Percentiles rank a stretch among this genome's conserved stretches.
These are phyloP conservation scores for Drosophila villosipedis DNA, from an alignment of 2,888 invertebrate species.

Conservation along the genomic window DNA sequence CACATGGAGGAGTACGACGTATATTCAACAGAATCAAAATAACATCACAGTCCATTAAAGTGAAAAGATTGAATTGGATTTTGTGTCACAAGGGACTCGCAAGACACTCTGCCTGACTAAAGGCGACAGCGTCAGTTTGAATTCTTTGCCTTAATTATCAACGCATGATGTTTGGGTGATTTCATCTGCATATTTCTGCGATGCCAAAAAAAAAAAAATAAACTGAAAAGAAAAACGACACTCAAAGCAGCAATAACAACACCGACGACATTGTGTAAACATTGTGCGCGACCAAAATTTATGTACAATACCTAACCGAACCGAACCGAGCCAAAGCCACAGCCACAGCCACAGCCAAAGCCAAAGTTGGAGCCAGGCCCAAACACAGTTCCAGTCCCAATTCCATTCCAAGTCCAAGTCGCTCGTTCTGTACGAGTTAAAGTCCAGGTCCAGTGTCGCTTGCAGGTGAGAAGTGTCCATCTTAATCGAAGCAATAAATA, in stretches of 20 bases:
- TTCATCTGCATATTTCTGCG: constrained; percentile 75
- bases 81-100: constrained; percentile 53
- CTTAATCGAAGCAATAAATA: constrained; percentile 82
- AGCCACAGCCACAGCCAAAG: constrained; percentile 13
- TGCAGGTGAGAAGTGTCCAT: constrained; percentile 81
- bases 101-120: constrained; percentile 27
- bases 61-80: constrained; percentile 77
- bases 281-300: constrained; percentile 76
- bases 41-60: constrained; percentile 72
- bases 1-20: constrained; percentile 4
- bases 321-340: background rate
- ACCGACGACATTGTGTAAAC: constrained; percentile 74
- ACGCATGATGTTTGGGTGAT: constrained; percentile 78
- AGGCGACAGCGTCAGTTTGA: constrained; percentile 72
- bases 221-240: constrained; percentile 26
- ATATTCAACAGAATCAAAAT: constrained; percentile 26
- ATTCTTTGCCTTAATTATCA: constrained; percentile 78
- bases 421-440: constrained; percentile 22
- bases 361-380: constrained; percentile 11
- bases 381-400: constrained; percentile 17
- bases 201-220: constrained; percentile 38
- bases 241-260: constrained; percentile 29
- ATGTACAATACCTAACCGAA: constrained; percentile 67
- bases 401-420: constrained; percentile 21
- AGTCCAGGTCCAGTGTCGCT: constrained; percentile 48